Evolutionary conservation across 2,797 vertebrate genomes (phyloP), one percentile per base, ranked within the genome.

Genomic region (Sciurus vulgaris): DNA sequence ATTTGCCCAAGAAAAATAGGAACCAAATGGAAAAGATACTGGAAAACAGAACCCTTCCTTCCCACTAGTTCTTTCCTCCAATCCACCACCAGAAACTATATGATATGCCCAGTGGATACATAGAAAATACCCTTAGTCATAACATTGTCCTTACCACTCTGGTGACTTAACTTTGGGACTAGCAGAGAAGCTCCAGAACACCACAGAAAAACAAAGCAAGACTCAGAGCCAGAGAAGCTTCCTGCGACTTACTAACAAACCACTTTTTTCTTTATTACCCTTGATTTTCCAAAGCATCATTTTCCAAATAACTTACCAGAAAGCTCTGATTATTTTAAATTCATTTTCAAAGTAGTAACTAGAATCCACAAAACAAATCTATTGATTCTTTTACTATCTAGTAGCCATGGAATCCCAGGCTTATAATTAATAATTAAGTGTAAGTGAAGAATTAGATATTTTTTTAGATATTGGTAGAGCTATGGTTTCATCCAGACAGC

Each of bases 41-140:
- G 63, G 12, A 26, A 97, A 89, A 41, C 17, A 85, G 41, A 96
- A 97, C 30, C 65, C 59, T 97, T 87, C 15, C 95, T 96, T 97
- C 81, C 74, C 72, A 96, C 85, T 83, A 11, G 3, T 76, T 97
- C 81, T 91, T 97, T 49, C n/a, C 41, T 59, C 54, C 82, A 35
- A 90, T 26, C 90, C 38, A 41, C 56, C 56, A 76, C 4, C 44
- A 69, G 35, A 85, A 86, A 61, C 10, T 56, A 9, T 2, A 94
- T 20, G 38, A 91, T 47, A 2, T 96, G 13, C 6, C 74, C 51
- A 93, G 44, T 44, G 51, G 89, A 61, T 76, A 41, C 2, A 24
- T 0, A 84, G 41, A 96, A 89, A 82, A 79, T 13, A 56, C 18
- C 12, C 4, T 38, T 56, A 70, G 15, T 79, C 51, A 78, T 20